Conservation (phyloP, 2,888 invertebrate species). For the Stictocephala bisonia region DNA sequence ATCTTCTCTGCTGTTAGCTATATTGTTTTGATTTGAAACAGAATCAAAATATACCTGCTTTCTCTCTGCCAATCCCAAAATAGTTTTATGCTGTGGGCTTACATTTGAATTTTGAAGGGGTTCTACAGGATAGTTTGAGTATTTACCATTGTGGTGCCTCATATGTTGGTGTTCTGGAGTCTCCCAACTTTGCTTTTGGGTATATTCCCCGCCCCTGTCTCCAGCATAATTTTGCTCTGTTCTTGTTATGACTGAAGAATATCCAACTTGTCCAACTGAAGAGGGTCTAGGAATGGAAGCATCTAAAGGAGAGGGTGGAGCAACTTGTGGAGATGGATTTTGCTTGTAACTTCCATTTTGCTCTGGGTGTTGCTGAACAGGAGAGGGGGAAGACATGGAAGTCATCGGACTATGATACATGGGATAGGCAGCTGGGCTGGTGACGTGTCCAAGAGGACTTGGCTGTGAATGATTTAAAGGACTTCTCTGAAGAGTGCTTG, state of each 20-base stretch:
- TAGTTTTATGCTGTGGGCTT: constrained; percentile 32
- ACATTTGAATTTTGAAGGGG: constrained; percentile 17
- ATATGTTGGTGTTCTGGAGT: constrained; percentile 10
- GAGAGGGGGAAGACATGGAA: constrained; percentile 75
- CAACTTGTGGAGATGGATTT: constrained; percentile 65
- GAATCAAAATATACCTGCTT: constrained; percentile 74
- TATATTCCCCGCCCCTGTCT: constrained; percentile 39
- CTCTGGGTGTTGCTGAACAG: constrained; percentile 71
- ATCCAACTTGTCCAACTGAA: constrained; percentile 70
- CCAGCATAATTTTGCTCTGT: constrained; percentile 63
- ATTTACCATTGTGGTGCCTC: background rate
- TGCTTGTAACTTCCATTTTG: constrained; percentile 51
- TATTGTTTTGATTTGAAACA: constrained; percentile 71
- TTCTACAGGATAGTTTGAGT: constrained; percentile 1
- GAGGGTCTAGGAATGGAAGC: constrained; percentile 75
- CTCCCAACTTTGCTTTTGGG: constrained; percentile 43
- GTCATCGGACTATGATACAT: constrained; percentile 88
- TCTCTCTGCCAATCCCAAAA: background rate
- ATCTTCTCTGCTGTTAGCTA: constrained; percentile 79
- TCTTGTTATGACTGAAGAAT: constrained; percentile 85
- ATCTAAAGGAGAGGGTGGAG: constrained; percentile 78
- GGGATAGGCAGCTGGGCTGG: constrained; percentile 84
- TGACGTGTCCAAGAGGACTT: constrained; percentile 78
- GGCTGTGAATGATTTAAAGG: constrained; percentile 77
- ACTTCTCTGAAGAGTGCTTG: constrained; percentile 73